Base-by-base conservation (phyloP, 2,888 invertebrate genomes). In the Watsonalla cultraria region DNA sequence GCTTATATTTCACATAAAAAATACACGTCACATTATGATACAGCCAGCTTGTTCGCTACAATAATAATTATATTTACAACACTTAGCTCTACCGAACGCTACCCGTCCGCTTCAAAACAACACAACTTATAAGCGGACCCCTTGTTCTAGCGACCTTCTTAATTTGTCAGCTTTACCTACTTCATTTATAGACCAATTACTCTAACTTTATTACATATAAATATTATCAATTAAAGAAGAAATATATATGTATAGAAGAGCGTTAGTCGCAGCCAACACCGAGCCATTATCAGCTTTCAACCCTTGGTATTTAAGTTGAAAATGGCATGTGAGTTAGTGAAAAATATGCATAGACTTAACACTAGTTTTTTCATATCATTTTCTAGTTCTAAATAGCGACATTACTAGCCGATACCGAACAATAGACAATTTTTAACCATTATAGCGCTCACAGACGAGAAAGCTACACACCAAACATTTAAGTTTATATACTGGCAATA, bases 1-100 rank as follows among this genome's bases (percentile, higher is more conserved):
- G 77, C 79, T 86, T 88, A 86, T 89, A 90, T 88, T 90, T 87
- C 79, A 87, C 84, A 86, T 86, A 86, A 82, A 84, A 87, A 86
- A 84, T 81, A 83, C 83, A 86, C 75, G 80, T 81, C 79, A 82
- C 79, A 81, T 58, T 70, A 78, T 78, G 68, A 74, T 78, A 84
- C 80, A 83, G 77, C 70, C 70, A 70, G 72, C 68, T 69, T 69
- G 64, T 66, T 58, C 57, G 61, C 68, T 74, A 76, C 72, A 76
- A 62, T 65, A 78, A 72, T 78, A 76, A 76, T 72, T 60, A 66
- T 67, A 73, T 70, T 62, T 77, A 75, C 72, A 52, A 48, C 49
- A 54, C 52, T 54, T 57, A 54, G 54, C 50, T 34, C 42, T 51
- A 47, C 37, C 33, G 37, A 46, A 55, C 54, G 54, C 62, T 64